Evolutionary conservation across 2,888 invertebrate species (phyloP).

Genomic region (Eledona agricola): DNA sequence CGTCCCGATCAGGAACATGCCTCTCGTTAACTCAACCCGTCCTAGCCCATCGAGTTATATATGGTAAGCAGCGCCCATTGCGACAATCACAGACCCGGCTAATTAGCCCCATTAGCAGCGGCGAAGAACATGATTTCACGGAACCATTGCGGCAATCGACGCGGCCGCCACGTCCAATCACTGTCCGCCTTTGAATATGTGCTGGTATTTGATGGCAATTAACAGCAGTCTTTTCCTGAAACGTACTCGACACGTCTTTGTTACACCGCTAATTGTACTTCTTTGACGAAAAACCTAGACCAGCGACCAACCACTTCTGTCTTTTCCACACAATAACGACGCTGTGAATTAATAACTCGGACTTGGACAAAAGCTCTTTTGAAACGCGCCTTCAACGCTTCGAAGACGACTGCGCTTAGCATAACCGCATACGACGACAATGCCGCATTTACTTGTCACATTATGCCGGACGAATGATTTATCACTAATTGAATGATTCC

Average conservation of each 20-base stretch:
- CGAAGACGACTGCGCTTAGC: too few species aligned
- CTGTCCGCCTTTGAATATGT: slow-evolving; percentile 43
- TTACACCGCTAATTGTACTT: slow-evolving; percentile 1
- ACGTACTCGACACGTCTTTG: slow-evolving; percentile 3
- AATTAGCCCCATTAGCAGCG: slow-evolving; percentile 57
- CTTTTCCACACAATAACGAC: too few species aligned
- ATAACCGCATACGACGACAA: too few species aligned
- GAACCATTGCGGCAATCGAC: slow-evolving; percentile 49
- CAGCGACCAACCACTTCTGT: too few species aligned
- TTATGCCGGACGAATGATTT: slow-evolving; percentile 34
- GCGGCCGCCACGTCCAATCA: slow-evolving; percentile 51
- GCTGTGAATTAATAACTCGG: too few species aligned
- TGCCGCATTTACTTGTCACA: slow-evolving; percentile 37
- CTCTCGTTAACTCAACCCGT: slow-evolving; percentile 54
- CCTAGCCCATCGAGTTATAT: slow-evolving; percentile 43
- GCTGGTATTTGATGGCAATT: slow-evolving; percentile 47
- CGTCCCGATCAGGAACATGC: slow-evolving; percentile 7
- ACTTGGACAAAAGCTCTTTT: too few species aligned
- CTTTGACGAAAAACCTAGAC: slow-evolving; percentile 2
- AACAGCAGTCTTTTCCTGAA: slow-evolving; percentile 45
- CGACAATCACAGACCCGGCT: slow-evolving; percentile 58
- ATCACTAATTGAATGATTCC: slow-evolving; percentile 35
- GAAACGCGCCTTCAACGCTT: too few species aligned
- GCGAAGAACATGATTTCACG: slow-evolving; percentile 55
- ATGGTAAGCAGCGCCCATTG: slow-evolving; percentile 53